phyloP scores from a whole-genome alignment of 1,140 invertebrate genomes.

The Pogonognathellus flavescens region DNA sequence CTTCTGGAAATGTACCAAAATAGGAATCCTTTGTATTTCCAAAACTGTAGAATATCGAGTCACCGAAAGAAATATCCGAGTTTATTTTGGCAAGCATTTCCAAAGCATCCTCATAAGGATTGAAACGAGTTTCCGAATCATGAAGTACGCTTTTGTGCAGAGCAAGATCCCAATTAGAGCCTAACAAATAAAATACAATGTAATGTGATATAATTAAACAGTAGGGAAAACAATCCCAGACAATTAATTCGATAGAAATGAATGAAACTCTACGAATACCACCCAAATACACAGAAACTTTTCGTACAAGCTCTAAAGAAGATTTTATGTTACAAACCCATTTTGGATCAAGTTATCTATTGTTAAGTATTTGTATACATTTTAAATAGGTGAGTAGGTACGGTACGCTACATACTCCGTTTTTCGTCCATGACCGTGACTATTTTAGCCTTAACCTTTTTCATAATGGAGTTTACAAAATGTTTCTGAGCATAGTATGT shows the following conservation, averaged over 20 bases:
- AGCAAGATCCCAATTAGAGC: slow-evolving; percentile 44
- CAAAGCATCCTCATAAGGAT: slow-evolving; percentile 43
- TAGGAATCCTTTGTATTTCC: slow-evolving; percentile 51
- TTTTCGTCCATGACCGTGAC: too few species aligned
- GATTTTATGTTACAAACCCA: too few species aligned
- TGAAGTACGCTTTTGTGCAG: slow-evolving; percentile 30
- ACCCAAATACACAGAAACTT: background rate
- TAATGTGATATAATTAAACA: background rate
- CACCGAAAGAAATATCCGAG: slow-evolving; percentile 15
- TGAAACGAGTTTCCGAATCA: slow-evolving; percentile 12
- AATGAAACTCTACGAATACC: too few species aligned
- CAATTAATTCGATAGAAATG: background rate
- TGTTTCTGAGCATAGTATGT: too few species aligned
- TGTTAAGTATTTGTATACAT: too few species aligned
- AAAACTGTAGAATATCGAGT: slow-evolving; percentile 47
- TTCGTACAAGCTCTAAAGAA: background rate
- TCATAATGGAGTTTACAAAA: too few species aligned
- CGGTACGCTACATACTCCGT: background rate
- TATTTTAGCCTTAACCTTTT: too few species aligned
- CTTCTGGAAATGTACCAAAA: slow-evolving; percentile 39
- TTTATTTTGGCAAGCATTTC: slow-evolving; percentile 40
- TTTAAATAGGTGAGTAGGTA: background rate
- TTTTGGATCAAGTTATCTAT: too few species aligned
- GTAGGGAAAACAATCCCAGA: background rate
- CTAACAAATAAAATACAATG: background rate